Evolutionary conservation across 2,888 invertebrate genomes (phyloP), one percentile per base, ranked within the genome.

Genomic region (Andrena chrysosceles): DNA sequence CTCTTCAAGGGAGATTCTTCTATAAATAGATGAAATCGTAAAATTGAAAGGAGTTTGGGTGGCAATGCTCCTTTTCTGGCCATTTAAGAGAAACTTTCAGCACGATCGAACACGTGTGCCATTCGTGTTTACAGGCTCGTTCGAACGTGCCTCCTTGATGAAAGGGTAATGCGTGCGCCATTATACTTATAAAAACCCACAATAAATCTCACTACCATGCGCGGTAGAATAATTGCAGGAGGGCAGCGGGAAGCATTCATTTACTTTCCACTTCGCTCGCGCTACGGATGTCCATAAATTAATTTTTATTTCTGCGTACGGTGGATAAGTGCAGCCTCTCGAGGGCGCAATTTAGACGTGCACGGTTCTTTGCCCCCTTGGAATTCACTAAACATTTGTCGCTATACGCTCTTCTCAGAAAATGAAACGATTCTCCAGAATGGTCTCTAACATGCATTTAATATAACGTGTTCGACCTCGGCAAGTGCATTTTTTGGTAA

Each of bases 161-260:
- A 83, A 76, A 81, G 72, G 80, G 80, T 82, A 82, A 80, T 59
- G 70, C 75, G 67, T n/a, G 23, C 68, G 49, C 62, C 64, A 81
- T 76, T 81, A 72, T 48, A 8, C 60, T 70, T 72, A 69, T 59
- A 81, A 83, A 81, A 83, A 83, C 70, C 70, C 8, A 74, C 83
- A 49, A 76, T 79, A 83, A 83, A 83, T 83, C 76, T 76, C 71
- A 13, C 59, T 64, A 60, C 26, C 63, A 71, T 74, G 49, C 68
- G 26, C 56, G 60, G 75, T 60, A 20, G 67, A 72, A 81, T 83
- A 83, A 83, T 83, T 83, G 69, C 52, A 62, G 67, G 67, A 56
- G 67, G 72, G 60, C 54, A 48, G 63, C 68, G 59, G 76, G 68
- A 76, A 72, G 75, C 52, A 49, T 72, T 72, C 76, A 64, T 69